Evolutionary conservation across 2,797 vertebrate genomes (phyloP), one percentile per base, ranked within the genome.

Genomic region (Amblyraja radiata): DNA sequence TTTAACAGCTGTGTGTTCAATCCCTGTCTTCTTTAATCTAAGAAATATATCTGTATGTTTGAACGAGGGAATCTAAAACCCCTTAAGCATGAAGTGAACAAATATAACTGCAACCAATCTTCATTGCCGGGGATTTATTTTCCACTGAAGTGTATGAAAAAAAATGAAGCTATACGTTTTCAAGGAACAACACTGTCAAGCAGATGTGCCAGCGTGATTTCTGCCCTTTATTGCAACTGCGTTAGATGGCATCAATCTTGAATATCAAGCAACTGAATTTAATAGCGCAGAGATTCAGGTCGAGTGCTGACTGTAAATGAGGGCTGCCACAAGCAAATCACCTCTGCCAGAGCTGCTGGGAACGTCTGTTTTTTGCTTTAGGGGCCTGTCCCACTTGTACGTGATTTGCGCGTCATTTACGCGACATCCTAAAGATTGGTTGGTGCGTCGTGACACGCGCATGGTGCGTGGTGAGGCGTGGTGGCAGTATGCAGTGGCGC

Each of bases 41-140:
- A 76, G 46, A 76, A 92, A 74, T 74, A 76, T 28, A 54, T 23
- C 90, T 74, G 23, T 46, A 25, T 1, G 2, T 46, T 28, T 74
- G 71, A 74, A 25, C 2, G 39, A 92, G 71, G 39, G 71, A 92
- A 25, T 92, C 36, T 76, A 76, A 92, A 92, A 92, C 5, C 84
- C 68, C 71, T 92, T 92, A 58, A 76, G 71, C 39, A 4, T 92
- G 90, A 76, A 92, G 25, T 76, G 71, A 71, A 92, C 71, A 92
- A 73, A 46, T 92, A 76, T 76, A 25, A 92, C 25, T 74, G 90
- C 14, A 92, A 92, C 90, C 73, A 54, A 76, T 76, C 90, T 76
- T 76, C 71, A 73, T 92, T 58, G 90, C 68, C 71, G 28, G 90
- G 23, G 71, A 76, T n/a, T 46, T 68, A 88, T 68, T 88, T 88